Base-by-base conservation (phyloP, 2,888 invertebrate genomes). In the Zele albiditarsus region DNA sequence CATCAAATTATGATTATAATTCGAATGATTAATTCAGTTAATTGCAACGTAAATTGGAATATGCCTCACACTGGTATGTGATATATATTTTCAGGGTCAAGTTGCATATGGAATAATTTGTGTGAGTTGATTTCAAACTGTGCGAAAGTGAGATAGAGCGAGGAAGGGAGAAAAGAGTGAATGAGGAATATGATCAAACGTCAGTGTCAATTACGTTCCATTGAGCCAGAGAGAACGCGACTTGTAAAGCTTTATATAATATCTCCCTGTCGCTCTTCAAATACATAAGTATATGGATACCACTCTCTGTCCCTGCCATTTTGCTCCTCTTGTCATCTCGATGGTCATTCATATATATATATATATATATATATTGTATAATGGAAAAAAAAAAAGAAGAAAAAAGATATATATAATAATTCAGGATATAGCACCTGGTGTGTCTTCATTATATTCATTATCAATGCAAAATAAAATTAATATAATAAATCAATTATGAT, bases 121-220 rank as follows among this genome's bases (percentile, higher is more conserved):
- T 38, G 20, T 63, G n/a, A 27, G 60, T 58, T 27, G 28, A 60
- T 60, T 27, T 28, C 25, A 25, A 16, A 63, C 8, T 63, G 20
- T 20, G 53, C 38, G 38, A 38, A 38, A 38, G 38, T 38, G 38
- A 38, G 38, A 38, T 38, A 20, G 53, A 53, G n/a, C 38, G 46
- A 20, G 20, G 20, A n/a, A 53, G 53, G 53, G 53, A 53, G 53
- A 53, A 53, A 53, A 20, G 46, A 53, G 53, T 63, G 63, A 31
- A 63, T 33, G 33, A 31, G 33, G 28, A 31, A 63, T 33, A 63
- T 63, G 28, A 33, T 23, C 25, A 60, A 28, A 63, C 63, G 31
- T 63, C 33, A 33, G 20, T 63, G 63, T 31, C 63, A 63, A 63
- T 63, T 63, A 53, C 20, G 38, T 23, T 63, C 31, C 63, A 63